Conservation (phyloP, 1,140 invertebrate species). For the Coenobita brevimanus region DNA sequence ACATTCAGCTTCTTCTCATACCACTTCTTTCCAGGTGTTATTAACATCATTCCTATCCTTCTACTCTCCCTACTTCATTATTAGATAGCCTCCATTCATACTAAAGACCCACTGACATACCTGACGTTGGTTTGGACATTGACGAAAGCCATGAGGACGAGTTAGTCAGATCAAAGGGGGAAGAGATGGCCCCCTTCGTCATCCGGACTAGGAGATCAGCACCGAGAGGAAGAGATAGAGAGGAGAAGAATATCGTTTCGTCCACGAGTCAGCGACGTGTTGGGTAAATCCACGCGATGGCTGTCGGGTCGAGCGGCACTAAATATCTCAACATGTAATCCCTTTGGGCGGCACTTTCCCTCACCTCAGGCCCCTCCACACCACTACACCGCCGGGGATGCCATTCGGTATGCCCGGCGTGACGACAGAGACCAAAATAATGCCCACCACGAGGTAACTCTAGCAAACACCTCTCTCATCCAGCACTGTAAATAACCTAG, state of each 20-base stretch:
- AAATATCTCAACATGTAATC: conserved; percentile 25
- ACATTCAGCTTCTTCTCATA: no score
- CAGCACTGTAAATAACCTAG: no score
- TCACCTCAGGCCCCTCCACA: background rate
- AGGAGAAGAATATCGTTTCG: background rate
- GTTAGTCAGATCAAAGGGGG: no score
- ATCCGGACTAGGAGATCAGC: background rate
- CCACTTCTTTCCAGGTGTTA: no score
- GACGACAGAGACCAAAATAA: background rate
- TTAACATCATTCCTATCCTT: background rate
- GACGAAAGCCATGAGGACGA: conserved; percentile 50
- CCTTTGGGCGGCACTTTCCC: background rate
- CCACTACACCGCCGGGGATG: background rate
- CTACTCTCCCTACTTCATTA: background rate
- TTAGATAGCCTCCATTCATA: background rate
- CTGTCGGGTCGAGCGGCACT: background rate
- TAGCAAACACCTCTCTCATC: no score
- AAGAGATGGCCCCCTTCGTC: background rate
- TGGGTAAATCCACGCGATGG: background rate
- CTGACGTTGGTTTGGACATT: conserved; percentile 48
- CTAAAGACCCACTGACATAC: no score
- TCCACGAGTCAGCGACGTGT: no score
- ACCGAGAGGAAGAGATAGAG: no score
- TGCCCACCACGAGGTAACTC: no score
- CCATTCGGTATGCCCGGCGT: background rate